A percentile compares a stretch with the other conserved stretches of the same genome.
phyloP scores from a whole-genome alignment of 2,797 vertebrate species.

The Aphelocoma californica region DNA sequence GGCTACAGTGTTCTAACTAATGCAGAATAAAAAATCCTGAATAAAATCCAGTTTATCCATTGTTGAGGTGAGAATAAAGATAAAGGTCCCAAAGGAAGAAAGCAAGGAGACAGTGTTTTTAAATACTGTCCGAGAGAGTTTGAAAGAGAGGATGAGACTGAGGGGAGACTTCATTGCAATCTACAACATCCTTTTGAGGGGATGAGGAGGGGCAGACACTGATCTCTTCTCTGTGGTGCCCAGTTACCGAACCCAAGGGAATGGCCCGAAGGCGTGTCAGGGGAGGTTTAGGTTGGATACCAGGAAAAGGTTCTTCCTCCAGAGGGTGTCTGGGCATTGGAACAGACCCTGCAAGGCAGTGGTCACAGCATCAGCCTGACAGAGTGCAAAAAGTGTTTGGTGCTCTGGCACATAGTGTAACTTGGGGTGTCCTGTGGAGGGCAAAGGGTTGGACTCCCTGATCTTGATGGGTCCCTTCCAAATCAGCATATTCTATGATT shows the following conservation, averaged over 20 bases:
- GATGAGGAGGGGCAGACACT: not conserved
- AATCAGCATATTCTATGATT: too few relatives aligned
- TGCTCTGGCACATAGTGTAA: too few relatives aligned
- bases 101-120: not conserved
- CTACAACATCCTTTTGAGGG: not conserved
- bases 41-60: not conserved
- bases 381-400: fast-evolving
- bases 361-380: not conserved
- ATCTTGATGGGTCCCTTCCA: not conserved
- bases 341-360: not conserved
- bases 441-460: not conserved
- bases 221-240: not conserved
- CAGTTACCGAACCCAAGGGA: not conserved
- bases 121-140: not conserved
- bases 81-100: not conserved
- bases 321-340: not conserved
- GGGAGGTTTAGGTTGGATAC: not conserved
- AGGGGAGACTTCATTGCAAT: not conserved
- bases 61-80: not conserved
- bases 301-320: not conserved
- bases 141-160: not conserved
- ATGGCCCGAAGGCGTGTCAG: not conserved
- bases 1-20: not conserved
- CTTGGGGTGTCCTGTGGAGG: not conserved
- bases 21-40: not conserved